Evolutionary conservation across 2,113 vertebrate genomes (phyloP), one percentile per base, ranked within the genome.

Genomic region (Sitta europaea): DNA sequence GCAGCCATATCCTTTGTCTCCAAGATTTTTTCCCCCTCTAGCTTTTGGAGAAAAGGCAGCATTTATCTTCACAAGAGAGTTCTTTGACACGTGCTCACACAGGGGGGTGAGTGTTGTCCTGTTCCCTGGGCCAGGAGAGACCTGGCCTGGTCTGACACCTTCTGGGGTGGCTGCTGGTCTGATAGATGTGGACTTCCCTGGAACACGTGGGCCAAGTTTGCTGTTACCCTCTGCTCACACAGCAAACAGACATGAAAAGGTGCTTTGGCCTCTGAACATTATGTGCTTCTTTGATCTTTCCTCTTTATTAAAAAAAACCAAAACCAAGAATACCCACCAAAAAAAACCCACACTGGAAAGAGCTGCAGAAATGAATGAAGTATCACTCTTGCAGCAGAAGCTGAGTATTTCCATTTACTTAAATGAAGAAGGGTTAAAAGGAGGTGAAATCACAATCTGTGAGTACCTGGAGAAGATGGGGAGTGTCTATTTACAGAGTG

Each of bases 191-290:
- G 79, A 4, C 9, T 73, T 43, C 10, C 27, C 43, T 75, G 67
- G 53, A 38, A 31, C 0, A 3, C 0, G 0, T n/a, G 59, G 63
- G 73, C 42, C 20, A 33, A 3, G 43, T 27, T 63, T 76, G 57
- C 67, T 86, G 27, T 33, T 48, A 10, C 3, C 27, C 9, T 25
- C 5, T 40, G 16, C 36, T 77, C 35, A 43, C 33, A 3, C 24
- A 53, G 40, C 53, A 63, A 50, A 47, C 23, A 27, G 25, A 51
- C 86, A 50, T 57, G 62, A 16, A 55, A 54, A 47, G 29, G 16
- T 50, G 33, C 3, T 72, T 40, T 48, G 59, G 45, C 28, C 24
- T 3, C 29, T 80, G 65, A 27, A 25, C 5, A 2, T 48, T 7
- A 0, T 19, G 14, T 36, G 24, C 24, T 77, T 6, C 58, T 89